phyloP scores from a whole-genome alignment of 2,888 invertebrate species.

The Linnaemya tessellans region DNA sequence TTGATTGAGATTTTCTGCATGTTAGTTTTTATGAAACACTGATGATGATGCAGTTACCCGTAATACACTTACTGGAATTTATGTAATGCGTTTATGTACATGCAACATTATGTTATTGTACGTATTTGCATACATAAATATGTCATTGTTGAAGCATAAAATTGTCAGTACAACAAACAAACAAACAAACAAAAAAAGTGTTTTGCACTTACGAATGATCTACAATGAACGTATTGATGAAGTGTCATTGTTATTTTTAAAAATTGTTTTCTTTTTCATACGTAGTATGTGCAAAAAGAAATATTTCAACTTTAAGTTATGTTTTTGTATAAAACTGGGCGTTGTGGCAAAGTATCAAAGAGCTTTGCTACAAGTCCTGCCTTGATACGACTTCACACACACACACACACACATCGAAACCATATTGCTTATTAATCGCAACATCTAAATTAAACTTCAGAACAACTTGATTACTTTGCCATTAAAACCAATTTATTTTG shows the following conservation, averaged over 20 bases:
- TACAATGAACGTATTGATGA: slow-evolving; percentile 23
- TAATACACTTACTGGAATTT: slow-evolving; percentile 1
- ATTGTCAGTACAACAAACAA: slow-evolving; percentile 27
- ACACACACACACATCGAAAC: too few relatives aligned
- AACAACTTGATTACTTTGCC: slow-evolving; percentile 4
- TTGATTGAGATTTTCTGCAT: slow-evolving; percentile 69
- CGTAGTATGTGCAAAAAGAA: not conserved
- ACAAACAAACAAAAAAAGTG: slow-evolving; percentile 6
- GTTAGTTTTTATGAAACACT: slow-evolving; percentile 56
- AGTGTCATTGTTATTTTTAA: slow-evolving; percentile 40
- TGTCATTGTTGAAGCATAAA: slow-evolving; percentile 46
- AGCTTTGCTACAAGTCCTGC: not conserved
- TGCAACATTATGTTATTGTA: slow-evolving; percentile 20
- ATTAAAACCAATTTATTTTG: slow-evolving; percentile 14
- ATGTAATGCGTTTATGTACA: slow-evolving; percentile 17
- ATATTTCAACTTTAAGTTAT: not conserved
- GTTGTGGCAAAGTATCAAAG: not conserved
- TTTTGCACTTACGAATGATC: not conserved
- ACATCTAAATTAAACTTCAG: slow-evolving; percentile 41
- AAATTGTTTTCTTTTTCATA: slow-evolving; percentile 25
- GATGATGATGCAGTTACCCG: slow-evolving; percentile 51
- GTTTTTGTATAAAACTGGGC: not conserved
- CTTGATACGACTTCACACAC: not conserved
- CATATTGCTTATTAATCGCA: not conserved
- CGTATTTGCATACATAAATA: slow-evolving; percentile 8